Evolutionary conservation across 23 tunicate genomes (phyloP).

Genomic region (Styela clava): DNA sequence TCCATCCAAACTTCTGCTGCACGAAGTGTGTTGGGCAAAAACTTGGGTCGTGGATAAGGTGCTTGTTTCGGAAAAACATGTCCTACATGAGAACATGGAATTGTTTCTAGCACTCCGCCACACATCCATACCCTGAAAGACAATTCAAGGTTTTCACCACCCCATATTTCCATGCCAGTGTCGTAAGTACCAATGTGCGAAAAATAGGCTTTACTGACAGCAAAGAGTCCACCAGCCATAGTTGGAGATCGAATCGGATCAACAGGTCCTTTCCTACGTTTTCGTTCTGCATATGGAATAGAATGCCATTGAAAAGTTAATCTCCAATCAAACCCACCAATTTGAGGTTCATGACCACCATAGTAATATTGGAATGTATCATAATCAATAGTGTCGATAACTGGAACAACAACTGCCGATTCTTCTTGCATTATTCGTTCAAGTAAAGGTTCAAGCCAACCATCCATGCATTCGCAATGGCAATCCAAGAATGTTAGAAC

Average conservation of each 20-base stretch:
- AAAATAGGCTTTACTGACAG: conserved; percentile 81
- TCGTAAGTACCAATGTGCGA: conserved; percentile 93
- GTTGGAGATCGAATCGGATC: conserved; percentile 97
- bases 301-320: conserved; percentile 97
- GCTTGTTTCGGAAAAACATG: conserved; percentile 99
- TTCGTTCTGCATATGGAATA: conserved; percentile 82
- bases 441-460: conserved; percentile 96
- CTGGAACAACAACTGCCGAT: conserved; percentile 73
- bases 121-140: conserved; percentile 99
- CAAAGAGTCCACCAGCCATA: conserved; percentile 98
- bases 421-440: conserved; percentile 85
- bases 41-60: conserved; percentile 92
- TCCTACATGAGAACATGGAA: conserved; percentile 99
- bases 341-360: conserved; percentile 98
- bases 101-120: conserved; percentile 92
- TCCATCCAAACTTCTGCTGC: conserved; percentile 99
- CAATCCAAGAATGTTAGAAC: conserved; percentile 94
- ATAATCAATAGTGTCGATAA: conserved; percentile 93
- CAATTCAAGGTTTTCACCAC: conserved; percentile 95
- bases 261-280: conserved; percentile 49
- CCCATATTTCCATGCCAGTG: conserved; percentile 99
- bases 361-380: conserved; percentile 83
- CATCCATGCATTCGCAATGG: conserved; percentile 94
- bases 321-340: conserved; percentile 99
- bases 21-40: conserved; percentile 81